A percentile compares a stretch with the other conserved stretches of the same genome.
These are phyloP conservation scores for Agelastica alni DNA, from an alignment of 2,888 invertebrate species.

Conservation along the genomic window DNA sequence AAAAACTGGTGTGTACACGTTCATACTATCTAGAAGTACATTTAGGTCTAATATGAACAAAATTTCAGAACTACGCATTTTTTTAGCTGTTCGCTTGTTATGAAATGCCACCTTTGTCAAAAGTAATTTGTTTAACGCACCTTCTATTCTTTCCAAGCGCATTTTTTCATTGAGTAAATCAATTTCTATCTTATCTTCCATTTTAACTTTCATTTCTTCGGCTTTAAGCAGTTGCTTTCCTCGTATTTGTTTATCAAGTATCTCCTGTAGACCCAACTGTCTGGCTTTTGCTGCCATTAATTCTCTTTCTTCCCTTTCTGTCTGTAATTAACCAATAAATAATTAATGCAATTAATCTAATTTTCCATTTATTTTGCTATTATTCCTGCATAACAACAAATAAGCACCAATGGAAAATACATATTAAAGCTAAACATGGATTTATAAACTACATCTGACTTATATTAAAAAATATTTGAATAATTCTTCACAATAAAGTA, in stretches of 20 bases:
- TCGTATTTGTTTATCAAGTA: conserved; percentile 50
- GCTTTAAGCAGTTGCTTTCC: conserved; percentile 48
- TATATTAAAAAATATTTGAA: neutral
- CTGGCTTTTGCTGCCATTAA: conserved; percentile 55
- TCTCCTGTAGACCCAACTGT: conserved; percentile 53
- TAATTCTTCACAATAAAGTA: neutral
- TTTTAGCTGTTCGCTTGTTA: neutral
- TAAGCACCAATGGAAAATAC: no score
- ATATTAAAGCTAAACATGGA: neutral
- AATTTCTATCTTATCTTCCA: conserved; percentile 48
- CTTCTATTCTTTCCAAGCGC: conserved; percentile 47
- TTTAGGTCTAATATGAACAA: no score
- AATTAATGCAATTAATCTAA: conserved; percentile 9
- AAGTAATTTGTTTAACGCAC: no score
- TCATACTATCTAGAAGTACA: no score
- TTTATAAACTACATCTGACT: neutral
- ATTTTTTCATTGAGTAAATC: conserved; percentile 44
- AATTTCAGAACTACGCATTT: no score
- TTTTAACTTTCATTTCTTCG: conserved; percentile 42
- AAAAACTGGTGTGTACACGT: no score
- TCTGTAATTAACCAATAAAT: no score
- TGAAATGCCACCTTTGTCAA: neutral
- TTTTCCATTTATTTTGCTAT: no score
- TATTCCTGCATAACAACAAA: no score
- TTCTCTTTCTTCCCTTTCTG: conserved; percentile 61